Base-by-base conservation (phyloP, 2,797 vertebrate genomes). In the Notamacropus eugenii region DNA sequence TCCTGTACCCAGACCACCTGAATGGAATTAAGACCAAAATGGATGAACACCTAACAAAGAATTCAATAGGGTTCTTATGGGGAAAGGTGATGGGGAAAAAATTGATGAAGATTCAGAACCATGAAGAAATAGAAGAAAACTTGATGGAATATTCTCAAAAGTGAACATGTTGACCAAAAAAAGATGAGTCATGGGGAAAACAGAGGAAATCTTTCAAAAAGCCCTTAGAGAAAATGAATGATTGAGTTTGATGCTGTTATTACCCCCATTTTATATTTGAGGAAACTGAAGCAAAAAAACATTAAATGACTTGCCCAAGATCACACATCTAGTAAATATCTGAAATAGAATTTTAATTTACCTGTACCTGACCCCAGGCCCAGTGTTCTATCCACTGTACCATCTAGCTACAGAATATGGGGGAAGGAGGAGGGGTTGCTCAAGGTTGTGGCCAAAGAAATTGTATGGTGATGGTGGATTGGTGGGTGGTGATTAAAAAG, bases 61-160 rank as follows among this genome's bases (percentile, higher is more conserved):
- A 52, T 99, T 99, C 95, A 99, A 99, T 55, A 99, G 99, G 99
- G 95, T 99, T 99, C 58, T 99, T 99, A 95, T 98, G 99, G 74
- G 99, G 99, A 0, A 99, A 99, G 90, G 99, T 99, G 6, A 99
- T 99, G 96, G 99, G 13, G 27, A 99, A 59, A 99, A 99, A 92
- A 99, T 99, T 62, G 99, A 99, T 0, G 99, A 99, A 95, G 99
- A 99, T 93, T 99, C 99, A 0, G 99, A 99, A 94, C 99, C 99
- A 0, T 98, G 98, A 19, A 99, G 98, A 92, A 99, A 99, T 96
- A 98, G 99, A 90, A 99, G 99, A 98, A 99, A 99, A 95, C 99
- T 99, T 0, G 98, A 99, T 91, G 99, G 98, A 0, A 99, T 99
- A 55, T 99, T 99, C 93, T 98, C 98, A 6, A 99, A 99, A 99